Base-by-base conservation (phyloP, 1,140 invertebrate species). In the Potamilus streckersoni region DNA sequence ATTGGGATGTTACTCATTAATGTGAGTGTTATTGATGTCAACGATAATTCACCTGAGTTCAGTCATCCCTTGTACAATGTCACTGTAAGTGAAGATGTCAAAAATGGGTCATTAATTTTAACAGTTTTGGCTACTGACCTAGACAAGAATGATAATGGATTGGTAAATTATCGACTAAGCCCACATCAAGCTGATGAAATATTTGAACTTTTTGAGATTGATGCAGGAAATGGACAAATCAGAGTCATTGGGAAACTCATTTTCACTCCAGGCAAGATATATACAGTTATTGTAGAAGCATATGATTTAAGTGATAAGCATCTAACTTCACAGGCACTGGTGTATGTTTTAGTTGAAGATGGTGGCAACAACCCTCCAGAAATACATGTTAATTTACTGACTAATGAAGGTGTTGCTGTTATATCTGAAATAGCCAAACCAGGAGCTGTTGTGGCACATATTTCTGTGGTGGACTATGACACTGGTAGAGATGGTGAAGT, bases 391-490 rank as follows among this genome's bases (percentile, higher is more conserved):
- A 76, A 76, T 61, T 15, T 76, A 17, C 69, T 76, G 8, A 68
- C 72, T 11, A 49, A 69, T 20, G 57, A 1, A 20, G 64, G 59
- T 6, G 71, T 19, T 55, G 69, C 69, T 13, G 70, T 69, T 38
- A 71, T 83, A 31, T 77, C 82, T 12, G 83, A 83, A 62, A 77
- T 79, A 20, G 84, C 86, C 5, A 78, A 78, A 31, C 74, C 84
- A 2, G 84, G 83, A 13, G 81, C 78, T 5, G 83, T 82, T 20
- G 83, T 88, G 17, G 86, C 85, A 17, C 83, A 84, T 67, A 79
- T 87, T 27, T 69, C 71, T 11, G 84, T 87, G n/a, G 71, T 67
- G 38, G 87, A 88, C 72, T 71, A 78, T 17, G 87, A 88, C 76
- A 73, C 72, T 38, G 87, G 87, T 2, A 63, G 71, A 6, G 83